Conservation (phyloP, 1,140 invertebrate species). For the Ceratosolen solmsi region DNA sequence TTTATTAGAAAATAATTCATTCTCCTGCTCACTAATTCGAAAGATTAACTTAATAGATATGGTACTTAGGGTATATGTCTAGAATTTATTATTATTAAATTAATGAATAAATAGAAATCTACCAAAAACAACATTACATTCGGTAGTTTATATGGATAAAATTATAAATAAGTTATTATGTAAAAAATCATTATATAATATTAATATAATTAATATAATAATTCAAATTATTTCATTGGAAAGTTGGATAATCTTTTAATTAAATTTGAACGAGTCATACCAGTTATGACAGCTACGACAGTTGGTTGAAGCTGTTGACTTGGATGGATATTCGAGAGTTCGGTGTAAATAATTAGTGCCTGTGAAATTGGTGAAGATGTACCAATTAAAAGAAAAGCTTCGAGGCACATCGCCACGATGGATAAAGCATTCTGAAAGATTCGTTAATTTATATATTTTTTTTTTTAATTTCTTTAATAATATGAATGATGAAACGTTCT, state of each 20-base stretch:
- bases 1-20: neutral
- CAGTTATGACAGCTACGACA: conserved; percentile 76
- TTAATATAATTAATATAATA: neutral
- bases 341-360: conserved; percentile 75
- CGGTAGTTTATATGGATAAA: no score
- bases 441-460: neutral
- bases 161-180: no score
- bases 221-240: neutral
- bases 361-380: conserved; percentile 77
- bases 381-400: conserved; percentile 74
- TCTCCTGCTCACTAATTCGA: no score
- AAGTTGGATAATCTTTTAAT: neutral
- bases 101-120: no score
- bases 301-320: conserved; percentile 74
- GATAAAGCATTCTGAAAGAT: conserved; percentile 68
- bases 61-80: no score
- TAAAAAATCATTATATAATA: no score
- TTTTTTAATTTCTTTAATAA: neutral
- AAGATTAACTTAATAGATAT: no score
- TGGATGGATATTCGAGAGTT: conserved; percentile 73
- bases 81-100: no score
- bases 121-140: no score
- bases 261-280: conserved; percentile 57
- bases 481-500: neutral
- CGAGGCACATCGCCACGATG: conserved; percentile 71